Percentiles rank a stretch among this genome's conserved stretches.
These are phyloP conservation scores for Beris chalybata DNA, from an alignment of 2,888 invertebrate genomes.

Conservation along the genomic window DNA sequence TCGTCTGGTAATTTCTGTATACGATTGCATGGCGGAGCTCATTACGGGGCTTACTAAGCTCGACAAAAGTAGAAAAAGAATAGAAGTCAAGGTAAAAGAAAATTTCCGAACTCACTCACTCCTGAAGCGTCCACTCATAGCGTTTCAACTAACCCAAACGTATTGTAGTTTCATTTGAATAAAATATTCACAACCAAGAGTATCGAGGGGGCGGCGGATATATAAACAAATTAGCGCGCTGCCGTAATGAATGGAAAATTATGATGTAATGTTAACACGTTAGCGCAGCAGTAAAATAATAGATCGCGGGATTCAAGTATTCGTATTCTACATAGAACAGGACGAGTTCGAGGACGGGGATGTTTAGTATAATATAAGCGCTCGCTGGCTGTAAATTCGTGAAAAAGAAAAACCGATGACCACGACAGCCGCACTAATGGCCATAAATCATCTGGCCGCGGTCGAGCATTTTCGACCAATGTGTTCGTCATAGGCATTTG, in stretches of 20 bases:
- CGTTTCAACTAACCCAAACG: no score
- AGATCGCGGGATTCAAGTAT: background rate
- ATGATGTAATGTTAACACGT: constrained; percentile 40
- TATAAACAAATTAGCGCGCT: constrained; percentile 35
- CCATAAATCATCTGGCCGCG: constrained; percentile 15
- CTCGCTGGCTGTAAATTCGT: constrained; percentile 3
- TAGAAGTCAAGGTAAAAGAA: no score
- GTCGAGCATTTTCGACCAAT: no score
- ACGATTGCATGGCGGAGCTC: no score
- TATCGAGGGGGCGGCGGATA: constrained; percentile 15
- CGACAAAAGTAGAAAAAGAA: no score
- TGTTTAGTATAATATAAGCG: no score
- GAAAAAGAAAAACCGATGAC: constrained; percentile 20
- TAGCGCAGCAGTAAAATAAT: constrained; percentile 38
- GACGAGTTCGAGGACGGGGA: background rate
- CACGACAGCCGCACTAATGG: constrained; percentile 20
- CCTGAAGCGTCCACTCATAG: no score
- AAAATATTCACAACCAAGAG: constrained; percentile 21
- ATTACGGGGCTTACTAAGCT: no score
- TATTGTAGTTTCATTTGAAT: constrained; percentile 6
- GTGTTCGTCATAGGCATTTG: no score
- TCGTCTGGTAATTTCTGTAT: no score
- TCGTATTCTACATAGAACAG: background rate
- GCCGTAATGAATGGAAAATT: constrained; percentile 39
- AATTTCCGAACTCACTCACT: no score